Conservation (phyloP, 1,140 invertebrate species). For the Notospermus geniculatus region DNA sequence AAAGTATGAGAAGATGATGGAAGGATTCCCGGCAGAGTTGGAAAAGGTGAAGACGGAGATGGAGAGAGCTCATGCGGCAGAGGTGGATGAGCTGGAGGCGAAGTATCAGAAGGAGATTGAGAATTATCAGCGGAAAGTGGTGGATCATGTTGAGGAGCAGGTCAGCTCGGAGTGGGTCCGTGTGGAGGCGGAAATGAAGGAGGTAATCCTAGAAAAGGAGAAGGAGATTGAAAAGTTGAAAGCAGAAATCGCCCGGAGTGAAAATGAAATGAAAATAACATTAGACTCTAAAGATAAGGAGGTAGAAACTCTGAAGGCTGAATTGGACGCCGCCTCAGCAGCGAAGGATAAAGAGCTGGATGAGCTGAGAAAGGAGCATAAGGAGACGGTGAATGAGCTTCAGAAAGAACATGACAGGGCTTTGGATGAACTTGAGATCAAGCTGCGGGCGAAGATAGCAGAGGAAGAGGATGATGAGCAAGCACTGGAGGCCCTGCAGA, state of each 20-base stretch:
- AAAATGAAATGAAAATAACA: not conserved
- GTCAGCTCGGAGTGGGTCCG: too few relatives aligned
- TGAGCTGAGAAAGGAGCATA: too few relatives aligned
- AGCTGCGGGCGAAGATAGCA: not conserved
- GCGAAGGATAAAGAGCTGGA: too few relatives aligned
- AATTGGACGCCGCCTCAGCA: slow-evolving; percentile 1
- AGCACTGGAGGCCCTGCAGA: too few relatives aligned
- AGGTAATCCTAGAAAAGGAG: slow-evolving; percentile 9
- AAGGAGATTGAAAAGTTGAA: not conserved
- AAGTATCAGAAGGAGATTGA: slow-evolving; percentile 34
- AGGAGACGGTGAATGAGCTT: too few relatives aligned
- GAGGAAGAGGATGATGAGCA: too few relatives aligned
- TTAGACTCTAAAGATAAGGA: not conserved
- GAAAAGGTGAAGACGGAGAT: slow-evolving; percentile 17
- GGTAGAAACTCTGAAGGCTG: not conserved
- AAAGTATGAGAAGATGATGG: too few relatives aligned
- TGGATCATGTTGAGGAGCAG: too few relatives aligned
- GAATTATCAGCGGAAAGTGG: not conserved
- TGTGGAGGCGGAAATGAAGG: slow-evolving; percentile 2
- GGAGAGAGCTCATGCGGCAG: slow-evolving; percentile 22
- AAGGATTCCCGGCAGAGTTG: not conserved
- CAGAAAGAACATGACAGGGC: not conserved
- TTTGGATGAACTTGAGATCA: not conserved
- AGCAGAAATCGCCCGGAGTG: not conserved
- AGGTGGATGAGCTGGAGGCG: slow-evolving; percentile 28